Base-by-base conservation (phyloP, 1,140 invertebrate genomes). In the Lerema accius region DNA sequence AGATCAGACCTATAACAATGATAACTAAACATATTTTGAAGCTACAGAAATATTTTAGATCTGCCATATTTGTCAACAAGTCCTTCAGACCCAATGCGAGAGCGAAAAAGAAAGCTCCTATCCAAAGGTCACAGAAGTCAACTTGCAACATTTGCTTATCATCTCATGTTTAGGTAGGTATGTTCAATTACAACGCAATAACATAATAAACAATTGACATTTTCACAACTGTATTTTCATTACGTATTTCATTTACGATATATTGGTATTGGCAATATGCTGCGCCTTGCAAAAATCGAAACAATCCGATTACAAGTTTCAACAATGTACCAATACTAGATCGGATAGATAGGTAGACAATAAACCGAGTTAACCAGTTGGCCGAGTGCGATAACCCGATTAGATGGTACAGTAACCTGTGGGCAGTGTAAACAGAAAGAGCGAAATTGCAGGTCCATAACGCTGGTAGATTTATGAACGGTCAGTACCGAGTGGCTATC, bases 391-490 rank as follows among this genome's bases (percentile, higher is more conserved):
- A 84, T 88, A 79, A 78, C 82, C 83, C 72, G 71, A 78, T 86
- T 83, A 85, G 80, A 87, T 82, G 78, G 58, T 74, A 77, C 65
- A 76, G 62, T 77, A 71, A 81, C 78, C 75, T 71, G 63, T 65
- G 70, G 71, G 66, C 73, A 76, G 72, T 74, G 72, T 76, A 79
- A 82, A 84, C 72, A 80, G 74, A 78, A 79, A 84, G 71, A 81
- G 76, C 56, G 69, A 78, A 86, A 79, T 71, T 78, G 70, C 76
- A 85, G 79, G 81, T 85, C 80, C 75, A 68, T 77, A 86, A 83
- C 76, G 78, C 81, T 78, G 73, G 71, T 80, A 75, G 85, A 86
- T 84, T 87, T 83, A 81, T 79, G 78, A 71, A 63, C 74, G 77
- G 78, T 73, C 75, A 82, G 76, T 80, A 67, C 51, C 64, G 71